Evolutionary conservation across 2,888 invertebrate genomes (phyloP).

Genomic region (Euproctis similis): DNA sequence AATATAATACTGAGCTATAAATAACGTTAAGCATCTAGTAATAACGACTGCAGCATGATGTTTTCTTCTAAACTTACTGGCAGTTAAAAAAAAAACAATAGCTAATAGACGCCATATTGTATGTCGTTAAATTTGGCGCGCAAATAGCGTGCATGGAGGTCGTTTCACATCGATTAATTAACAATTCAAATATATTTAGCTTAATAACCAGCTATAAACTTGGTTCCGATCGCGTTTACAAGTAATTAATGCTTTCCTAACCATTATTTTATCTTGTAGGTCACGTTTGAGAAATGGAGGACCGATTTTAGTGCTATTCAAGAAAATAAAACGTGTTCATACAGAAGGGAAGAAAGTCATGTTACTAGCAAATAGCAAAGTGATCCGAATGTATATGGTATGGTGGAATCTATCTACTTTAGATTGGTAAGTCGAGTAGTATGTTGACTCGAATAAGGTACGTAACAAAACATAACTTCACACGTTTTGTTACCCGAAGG

Average conservation of each 20-base stretch:
- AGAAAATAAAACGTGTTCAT: no score
- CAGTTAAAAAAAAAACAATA: constrained; percentile 22
- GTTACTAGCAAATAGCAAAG: no score
- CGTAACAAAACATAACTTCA: no score
- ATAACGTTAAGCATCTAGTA: constrained; percentile 11
- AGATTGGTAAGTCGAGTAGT: no score
- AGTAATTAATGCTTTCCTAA: constrained; percentile 44
- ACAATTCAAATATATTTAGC: constrained; percentile 68
- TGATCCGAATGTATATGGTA: no score
- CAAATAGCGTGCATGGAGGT: constrained; percentile 47
- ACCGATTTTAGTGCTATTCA: no score
- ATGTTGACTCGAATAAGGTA: no score
- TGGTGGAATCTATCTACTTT: no score
- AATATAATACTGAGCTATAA: constrained; percentile 7
- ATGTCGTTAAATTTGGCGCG: constrained; percentile 21
- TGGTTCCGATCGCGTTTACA: constrained; percentile 45
- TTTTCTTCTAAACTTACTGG: constrained; percentile 13
- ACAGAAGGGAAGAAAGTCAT: no score
- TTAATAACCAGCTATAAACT: constrained; percentile 57
- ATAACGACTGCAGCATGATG: constrained; percentile 13
- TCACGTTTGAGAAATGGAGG: constrained; percentile 18
- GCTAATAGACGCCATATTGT: constrained; percentile 23
- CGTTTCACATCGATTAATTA: constrained; percentile 53
- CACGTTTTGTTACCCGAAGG: no score
- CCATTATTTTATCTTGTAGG: constrained; percentile 22